A percentile compares a stretch with the other conserved stretches of the same genome.
These are phyloP conservation scores for Gallinago solitaria DNA, from an alignment of 2,797 vertebrate genomes.

Conservation along the genomic window DNA sequence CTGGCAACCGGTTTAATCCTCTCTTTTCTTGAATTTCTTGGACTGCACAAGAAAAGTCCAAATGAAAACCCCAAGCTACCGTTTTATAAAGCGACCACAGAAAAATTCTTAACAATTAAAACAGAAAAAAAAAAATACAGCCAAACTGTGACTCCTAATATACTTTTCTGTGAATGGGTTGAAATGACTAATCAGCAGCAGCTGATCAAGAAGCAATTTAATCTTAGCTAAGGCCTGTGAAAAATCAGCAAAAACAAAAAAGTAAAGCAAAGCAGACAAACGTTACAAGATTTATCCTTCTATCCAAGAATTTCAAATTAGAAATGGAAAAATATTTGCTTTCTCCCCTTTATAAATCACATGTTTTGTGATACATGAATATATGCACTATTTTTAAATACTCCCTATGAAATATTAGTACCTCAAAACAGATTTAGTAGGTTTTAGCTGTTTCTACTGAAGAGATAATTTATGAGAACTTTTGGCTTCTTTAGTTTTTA, in stretches of 20 bases:
- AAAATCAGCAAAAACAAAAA: constrained; percentile 36
- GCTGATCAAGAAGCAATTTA: constrained; percentile 31
- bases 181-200: constrained; percentile 28
- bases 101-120: neutral
- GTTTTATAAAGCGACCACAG: neutral
- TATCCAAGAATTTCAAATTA: constrained; percentile 46
- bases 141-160: neutral
- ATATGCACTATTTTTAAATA: constrained; percentile 53
- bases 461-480: constrained; percentile 42
- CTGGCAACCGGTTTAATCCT: neutral
- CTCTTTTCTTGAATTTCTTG: neutral
- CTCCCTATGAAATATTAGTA: constrained; percentile 28
- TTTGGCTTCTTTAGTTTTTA: constrained; percentile 39
- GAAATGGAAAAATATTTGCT: constrained; percentile 56
- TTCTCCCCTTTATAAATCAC: constrained; percentile 58
- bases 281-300: constrained; percentile 53
- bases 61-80: neutral
- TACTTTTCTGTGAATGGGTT: neutral
- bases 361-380: neutral
- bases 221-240: neutral
- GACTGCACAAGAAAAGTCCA: neutral
- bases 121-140: neutral
- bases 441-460: constrained; percentile 42
- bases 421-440: constrained; percentile 59
- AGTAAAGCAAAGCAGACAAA: constrained; percentile 43